These are phyloP conservation scores for Rhynchomys soricoides DNA, from an alignment of 2,113 vertebrate genomes.

Conservation along the genomic window DNA sequence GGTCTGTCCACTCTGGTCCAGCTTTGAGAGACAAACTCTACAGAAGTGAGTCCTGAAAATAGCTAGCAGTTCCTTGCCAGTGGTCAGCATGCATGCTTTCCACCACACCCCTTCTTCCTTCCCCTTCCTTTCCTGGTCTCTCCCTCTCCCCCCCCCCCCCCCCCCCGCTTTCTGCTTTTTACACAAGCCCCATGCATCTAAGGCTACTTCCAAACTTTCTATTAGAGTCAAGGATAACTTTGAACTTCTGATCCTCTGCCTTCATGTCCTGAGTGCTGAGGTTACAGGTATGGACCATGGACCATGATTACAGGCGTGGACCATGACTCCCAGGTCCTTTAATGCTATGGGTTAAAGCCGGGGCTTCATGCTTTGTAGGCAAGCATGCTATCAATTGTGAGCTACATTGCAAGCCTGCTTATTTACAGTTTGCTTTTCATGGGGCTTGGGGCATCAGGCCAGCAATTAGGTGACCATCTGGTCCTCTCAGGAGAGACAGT, in stretches of 20 bases:
- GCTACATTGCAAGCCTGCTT: neutral
- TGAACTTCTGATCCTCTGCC: neutral
- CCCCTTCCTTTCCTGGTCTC: too few species aligned
- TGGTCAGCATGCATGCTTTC: neutral
- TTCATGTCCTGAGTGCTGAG: neutral
- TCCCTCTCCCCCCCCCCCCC: too few species aligned
- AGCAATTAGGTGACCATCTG: neutral
- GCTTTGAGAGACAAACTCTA: neutral
- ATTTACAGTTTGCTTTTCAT: neutral
- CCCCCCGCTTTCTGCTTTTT: neutral
- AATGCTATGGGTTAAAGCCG: neutral
- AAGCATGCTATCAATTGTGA: neutral
- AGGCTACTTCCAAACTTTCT: neutral
- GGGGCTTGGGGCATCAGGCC: neutral
- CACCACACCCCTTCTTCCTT: neutral
- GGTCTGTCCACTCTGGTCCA: neutral
- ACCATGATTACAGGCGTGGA: too few species aligned
- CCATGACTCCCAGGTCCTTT: too few species aligned
- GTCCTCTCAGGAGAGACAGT: neutral
- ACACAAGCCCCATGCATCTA: too few species aligned
- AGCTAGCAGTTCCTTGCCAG: neutral
- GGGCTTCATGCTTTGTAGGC: neutral
- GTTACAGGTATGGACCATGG: too few species aligned
- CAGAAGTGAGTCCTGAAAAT: neutral
- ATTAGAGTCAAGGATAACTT: neutral